These are phyloP conservation scores for Syngnathus floridae DNA, from an alignment of 2,113 vertebrate genomes.

Conservation along the genomic window DNA sequence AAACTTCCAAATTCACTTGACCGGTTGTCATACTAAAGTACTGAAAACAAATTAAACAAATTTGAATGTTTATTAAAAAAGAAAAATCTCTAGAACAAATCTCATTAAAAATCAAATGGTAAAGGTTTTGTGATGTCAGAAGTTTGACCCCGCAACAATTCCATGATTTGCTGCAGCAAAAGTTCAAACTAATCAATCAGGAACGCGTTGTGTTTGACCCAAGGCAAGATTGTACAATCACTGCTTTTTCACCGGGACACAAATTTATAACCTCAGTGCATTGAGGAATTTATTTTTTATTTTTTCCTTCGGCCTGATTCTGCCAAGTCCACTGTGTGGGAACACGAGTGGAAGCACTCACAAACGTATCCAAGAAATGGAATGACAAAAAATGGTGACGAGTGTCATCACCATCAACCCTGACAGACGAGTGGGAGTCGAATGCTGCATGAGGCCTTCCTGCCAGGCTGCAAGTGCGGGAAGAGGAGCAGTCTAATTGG, in stretches of 20 bases:
- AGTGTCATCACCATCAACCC: slow-evolving; percentile 24
- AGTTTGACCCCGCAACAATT: neutral
- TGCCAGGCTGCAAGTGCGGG: neutral
- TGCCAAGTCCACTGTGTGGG: slow-evolving; percentile 49
- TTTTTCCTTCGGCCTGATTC: slow-evolving; percentile 55
- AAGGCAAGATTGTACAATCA: neutral
- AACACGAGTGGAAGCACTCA: slow-evolving; percentile 39
- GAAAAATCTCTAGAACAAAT: too few species aligned
- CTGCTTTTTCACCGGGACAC: slow-evolving; percentile 18
- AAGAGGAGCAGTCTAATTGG: neutral
- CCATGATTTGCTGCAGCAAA: neutral
- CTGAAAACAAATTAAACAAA: too few species aligned
- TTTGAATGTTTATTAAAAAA: too few species aligned
- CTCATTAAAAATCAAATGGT: too few species aligned
- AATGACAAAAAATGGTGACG: slow-evolving; percentile 39
- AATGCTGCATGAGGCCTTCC: slow-evolving; percentile 2
- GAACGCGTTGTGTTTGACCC: neutral
- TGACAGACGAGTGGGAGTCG: slow-evolving; percentile 7
- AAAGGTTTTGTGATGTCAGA: neutral
- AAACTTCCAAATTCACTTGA: too few species aligned
- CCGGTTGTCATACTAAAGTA: too few species aligned
- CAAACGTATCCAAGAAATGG: slow-evolving; percentile 35
- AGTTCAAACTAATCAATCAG: neutral
- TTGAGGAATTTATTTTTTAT: slow-evolving; percentile 24
- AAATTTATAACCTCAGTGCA: slow-evolving; percentile 41